Conservation (phyloP, 2,113 vertebrate species). For the Urocynchramus pylzowi region DNA sequence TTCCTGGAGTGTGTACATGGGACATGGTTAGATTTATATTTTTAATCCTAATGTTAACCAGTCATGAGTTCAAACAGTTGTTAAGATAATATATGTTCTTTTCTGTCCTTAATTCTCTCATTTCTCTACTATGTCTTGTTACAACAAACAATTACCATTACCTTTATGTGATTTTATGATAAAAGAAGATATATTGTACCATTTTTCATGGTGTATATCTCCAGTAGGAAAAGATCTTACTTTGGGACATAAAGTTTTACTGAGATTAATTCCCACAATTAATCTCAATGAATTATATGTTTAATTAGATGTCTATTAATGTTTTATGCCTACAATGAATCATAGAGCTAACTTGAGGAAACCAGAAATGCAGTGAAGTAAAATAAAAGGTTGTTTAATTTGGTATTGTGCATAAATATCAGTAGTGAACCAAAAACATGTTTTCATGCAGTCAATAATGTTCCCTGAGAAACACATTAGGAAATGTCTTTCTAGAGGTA, state of each 20-base stretch:
- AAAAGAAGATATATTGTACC: neutral
- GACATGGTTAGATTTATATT: neutral
- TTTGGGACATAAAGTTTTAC: constrained; percentile 22
- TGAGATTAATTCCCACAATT: constrained; percentile 52
- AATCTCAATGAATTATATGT: constrained; percentile 53
- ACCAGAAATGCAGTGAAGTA: neutral
- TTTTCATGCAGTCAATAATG: neutral
- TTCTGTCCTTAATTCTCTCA: neutral
- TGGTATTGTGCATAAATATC: neutral
- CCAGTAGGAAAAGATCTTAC: neutral
- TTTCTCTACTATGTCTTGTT: neutral
- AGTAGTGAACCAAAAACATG: neutral
- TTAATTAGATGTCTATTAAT: constrained; percentile 62
- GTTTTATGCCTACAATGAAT: constrained; percentile 41
- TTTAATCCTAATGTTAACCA: neutral
- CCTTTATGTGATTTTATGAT: neutral
- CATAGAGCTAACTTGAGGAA: constrained; percentile 30
- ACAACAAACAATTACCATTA: constrained; percentile 25
- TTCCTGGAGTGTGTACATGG: neutral
- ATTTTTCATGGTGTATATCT: neutral
- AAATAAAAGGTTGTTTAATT: neutral
- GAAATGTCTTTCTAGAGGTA: neutral
- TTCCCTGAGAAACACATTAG: neutral
- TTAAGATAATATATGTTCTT: neutral
- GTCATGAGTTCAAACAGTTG: neutral